phyloP scores from a whole-genome alignment of 2,797 vertebrate genomes.

The Ctenopoma kingsleyae region DNA sequence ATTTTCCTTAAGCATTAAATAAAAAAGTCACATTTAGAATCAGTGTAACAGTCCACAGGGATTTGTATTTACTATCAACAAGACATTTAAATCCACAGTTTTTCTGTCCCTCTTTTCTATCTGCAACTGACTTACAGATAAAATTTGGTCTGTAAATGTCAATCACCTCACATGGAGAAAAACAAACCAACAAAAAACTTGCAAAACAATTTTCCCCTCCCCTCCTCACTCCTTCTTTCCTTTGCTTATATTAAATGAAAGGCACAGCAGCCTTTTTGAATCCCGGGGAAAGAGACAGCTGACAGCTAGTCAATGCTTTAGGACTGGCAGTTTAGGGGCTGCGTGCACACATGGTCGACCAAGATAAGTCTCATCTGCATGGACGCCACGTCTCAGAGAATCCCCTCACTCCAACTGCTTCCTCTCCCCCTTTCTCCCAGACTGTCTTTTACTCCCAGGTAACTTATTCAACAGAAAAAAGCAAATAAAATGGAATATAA shows the following conservation, averaged over 20 bases:
- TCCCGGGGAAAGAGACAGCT: slow-evolving; percentile 77
- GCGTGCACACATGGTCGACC: slow-evolving; percentile 83
- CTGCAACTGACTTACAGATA: slow-evolving; percentile 69
- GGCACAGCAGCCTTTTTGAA: slow-evolving; percentile 75
- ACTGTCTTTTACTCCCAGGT: slow-evolving; percentile 79
- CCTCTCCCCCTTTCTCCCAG: slow-evolving; percentile 41
- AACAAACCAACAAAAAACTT: slow-evolving; percentile 75
- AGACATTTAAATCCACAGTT: slow-evolving; percentile 63
- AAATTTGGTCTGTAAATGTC: slow-evolving; percentile 63
- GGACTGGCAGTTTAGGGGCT: slow-evolving; percentile 86
- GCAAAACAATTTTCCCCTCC: slow-evolving; percentile 67
- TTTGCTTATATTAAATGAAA: slow-evolving; percentile 82
- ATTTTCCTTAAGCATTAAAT: slow-evolving; percentile 29
- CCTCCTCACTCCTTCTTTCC: slow-evolving; percentile 43
- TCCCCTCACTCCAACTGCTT: slow-evolving; percentile 62
- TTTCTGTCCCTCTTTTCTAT: slow-evolving; percentile 58
- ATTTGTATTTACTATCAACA: slow-evolving; percentile 69
- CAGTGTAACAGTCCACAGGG: slow-evolving; percentile 32
- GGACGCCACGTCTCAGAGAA: slow-evolving; percentile 80
- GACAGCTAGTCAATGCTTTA: slow-evolving; percentile 87
- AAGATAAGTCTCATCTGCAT: slow-evolving; percentile 90
- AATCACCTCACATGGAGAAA: slow-evolving; percentile 70
- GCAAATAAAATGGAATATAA: slow-evolving; percentile 69
- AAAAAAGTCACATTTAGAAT: slow-evolving; percentile 14
- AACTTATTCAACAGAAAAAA: slow-evolving; percentile 77